Evolutionary conservation across 2,113 vertebrate genomes (phyloP), one percentile per base, ranked within the genome.

Genomic region (Grus americana): DNA sequence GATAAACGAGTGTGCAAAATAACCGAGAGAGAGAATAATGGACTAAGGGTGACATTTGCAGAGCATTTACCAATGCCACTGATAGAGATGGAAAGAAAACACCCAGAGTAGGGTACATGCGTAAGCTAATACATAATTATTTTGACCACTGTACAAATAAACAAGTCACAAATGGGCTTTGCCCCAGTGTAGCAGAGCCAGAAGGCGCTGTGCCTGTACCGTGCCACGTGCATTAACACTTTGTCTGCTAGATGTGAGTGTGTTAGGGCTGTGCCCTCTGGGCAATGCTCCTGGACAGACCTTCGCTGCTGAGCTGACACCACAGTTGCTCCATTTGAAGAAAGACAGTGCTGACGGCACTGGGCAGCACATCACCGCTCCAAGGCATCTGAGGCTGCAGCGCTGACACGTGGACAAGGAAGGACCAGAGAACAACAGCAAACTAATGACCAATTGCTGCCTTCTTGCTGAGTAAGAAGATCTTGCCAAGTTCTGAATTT

Each of bases 141-240:
- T 93, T 54, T 70, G 27, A 73, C 42, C 55, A 19, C 54, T 36
- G 21, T 9, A 27, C 36, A 57, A 88, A 93, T 6, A 61, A 62
- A 44, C 29, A 55, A 74, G 54, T 36, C 46, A 27, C 23, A 70
- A 82, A 50, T 26, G 34, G 71, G 38, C 34, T 79, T 75, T 32
- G 49, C 12, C 44, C 49, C 23, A 23, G 61, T 3, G 2, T 6
- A 49, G 79, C 47, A 61, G 52, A 82, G 44, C 38, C 68, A 78
- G 79, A 70, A 66, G 42, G 11, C 0, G 0, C 46, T 32, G 54
- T 44, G 46, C 44, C 65, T 0, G 0, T 1, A 29, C 22, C 1
- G 0, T 12, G 40, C 44, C 75, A 54, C 36, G 4, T 5, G 34
- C 55, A 10, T 54, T 36, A 79, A 54, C 50, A 5, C 38, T 80